Conservation (phyloP, 2,113 vertebrate genomes). For the Phrynosoma blainvillii region DNA sequence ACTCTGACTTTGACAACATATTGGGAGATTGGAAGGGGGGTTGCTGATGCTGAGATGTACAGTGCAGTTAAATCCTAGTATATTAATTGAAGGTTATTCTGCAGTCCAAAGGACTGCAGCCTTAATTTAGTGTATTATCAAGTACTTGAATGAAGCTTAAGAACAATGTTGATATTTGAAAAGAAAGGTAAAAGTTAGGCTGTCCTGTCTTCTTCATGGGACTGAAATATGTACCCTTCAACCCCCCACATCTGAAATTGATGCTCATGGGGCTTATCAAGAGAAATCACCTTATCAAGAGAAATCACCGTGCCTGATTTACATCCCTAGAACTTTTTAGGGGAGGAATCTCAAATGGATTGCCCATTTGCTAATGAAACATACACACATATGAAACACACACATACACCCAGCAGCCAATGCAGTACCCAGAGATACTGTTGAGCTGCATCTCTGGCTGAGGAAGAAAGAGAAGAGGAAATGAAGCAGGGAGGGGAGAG, state of each 20-base stretch:
- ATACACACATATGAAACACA: neutral
- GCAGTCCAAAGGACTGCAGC: neutral
- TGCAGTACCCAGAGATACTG: neutral
- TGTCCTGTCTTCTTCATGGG: neutral
- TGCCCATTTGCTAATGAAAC: neutral
- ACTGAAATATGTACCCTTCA: neutral
- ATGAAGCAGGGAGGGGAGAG: neutral
- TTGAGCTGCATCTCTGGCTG: neutral
- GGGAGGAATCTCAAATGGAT: neutral
- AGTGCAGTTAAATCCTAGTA: too few species aligned
- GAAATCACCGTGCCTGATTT: neutral
- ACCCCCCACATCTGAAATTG: neutral
- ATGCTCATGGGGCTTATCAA: neutral
- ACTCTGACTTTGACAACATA: too few species aligned
- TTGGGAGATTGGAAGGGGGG: too few species aligned
- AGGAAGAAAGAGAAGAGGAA: neutral
- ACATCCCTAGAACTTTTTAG: neutral
- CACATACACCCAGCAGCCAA: too few species aligned
- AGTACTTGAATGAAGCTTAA: neutral
- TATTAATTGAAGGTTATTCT: too few species aligned
- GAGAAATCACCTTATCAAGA: neutral
- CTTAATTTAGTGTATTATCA: neutral
- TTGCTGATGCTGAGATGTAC: too few species aligned
- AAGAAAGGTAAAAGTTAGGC: neutral
- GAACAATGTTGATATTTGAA: neutral